Conservation (phyloP, 2,113 vertebrate genomes). For the Calyptomena viridis region DNA sequence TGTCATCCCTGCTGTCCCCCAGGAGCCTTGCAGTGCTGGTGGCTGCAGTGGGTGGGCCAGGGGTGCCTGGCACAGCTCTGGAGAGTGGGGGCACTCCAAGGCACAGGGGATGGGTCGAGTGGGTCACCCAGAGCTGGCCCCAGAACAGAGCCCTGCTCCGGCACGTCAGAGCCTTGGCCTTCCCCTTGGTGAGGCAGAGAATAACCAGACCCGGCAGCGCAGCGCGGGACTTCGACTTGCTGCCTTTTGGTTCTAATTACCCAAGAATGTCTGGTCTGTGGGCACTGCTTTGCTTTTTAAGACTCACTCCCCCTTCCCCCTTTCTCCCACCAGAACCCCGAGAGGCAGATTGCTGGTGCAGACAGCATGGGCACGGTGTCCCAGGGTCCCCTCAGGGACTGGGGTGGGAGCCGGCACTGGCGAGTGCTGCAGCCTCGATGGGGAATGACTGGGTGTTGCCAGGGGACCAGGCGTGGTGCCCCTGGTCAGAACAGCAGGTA, state of each 20-base stretch:
- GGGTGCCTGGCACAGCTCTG: neutral
- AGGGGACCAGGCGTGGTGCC: neutral
- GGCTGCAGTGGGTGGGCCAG: fast-evolving
- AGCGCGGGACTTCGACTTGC: neutral
- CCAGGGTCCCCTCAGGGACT: fast-evolving
- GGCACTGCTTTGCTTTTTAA: constrained; percentile 2
- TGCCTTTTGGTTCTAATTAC: constrained; percentile 60
- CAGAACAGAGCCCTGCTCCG: neutral
- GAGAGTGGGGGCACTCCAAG: neutral
- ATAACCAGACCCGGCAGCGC: constrained; percentile 3
- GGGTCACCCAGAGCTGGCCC: neutral
- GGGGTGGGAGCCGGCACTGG: neutral
- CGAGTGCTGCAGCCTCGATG: fast-evolving
- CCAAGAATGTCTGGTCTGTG: constrained; percentile 54
- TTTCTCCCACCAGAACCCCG: neutral
- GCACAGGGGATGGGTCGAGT: neutral
- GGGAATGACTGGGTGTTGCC: fast-evolving
- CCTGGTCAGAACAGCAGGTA: neutral
- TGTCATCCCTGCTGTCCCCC: neutral
- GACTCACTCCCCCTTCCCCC: neutral
- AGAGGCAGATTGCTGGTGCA: neutral
- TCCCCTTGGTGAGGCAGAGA: constrained; percentile 12
- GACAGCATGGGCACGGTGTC: fast-evolving
- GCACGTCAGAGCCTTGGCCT: neutral
- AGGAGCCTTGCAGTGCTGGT: neutral